Evolutionary conservation across 2,888 invertebrate genomes (phyloP).

Genomic region (Acrocyrtus sp.): DNA sequence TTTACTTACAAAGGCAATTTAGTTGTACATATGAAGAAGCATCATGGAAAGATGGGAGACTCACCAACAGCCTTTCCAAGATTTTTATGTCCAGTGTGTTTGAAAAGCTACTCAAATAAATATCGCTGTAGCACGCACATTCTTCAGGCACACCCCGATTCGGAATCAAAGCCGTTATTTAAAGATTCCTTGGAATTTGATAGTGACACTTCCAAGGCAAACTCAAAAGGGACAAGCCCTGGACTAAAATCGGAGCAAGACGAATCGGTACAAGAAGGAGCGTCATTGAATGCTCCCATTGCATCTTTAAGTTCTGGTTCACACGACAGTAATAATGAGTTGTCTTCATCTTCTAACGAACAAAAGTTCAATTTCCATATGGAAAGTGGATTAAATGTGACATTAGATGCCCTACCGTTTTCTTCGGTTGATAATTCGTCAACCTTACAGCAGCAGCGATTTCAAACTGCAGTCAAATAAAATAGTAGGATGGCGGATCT

Average conservation of each 20-base stretch:
- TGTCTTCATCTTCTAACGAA: neutral
- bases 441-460: constrained; percentile 17
- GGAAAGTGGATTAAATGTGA: neutral
- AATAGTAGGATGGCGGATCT: neutral
- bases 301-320: neutral
- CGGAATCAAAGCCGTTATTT: no score
- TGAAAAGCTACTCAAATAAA: constrained; percentile 30
- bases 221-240: no score
- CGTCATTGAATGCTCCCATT: neutral
- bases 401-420: constrained; percentile 8
- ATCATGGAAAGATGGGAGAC: no score
- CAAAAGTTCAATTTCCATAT: constrained; percentile 15
- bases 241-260: no score
- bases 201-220: no score
- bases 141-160: constrained; percentile 38
- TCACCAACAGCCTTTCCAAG: no score
- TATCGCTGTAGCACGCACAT: constrained; percentile 46
- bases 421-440: neutral
- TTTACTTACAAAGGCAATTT: constrained; percentile 44
- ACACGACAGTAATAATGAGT: neutral
- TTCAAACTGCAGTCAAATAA: constrained; percentile 23
- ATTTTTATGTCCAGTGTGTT: constrained; percentile 45
- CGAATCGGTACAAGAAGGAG: no score
- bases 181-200: no score
- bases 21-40: constrained; percentile 37